A percentile compares a stretch with the other conserved stretches of the same genome.
Evolutionary conservation across 2,888 invertebrate species (phyloP).

Genomic region (Hirtodrosophila histrioides): DNA sequence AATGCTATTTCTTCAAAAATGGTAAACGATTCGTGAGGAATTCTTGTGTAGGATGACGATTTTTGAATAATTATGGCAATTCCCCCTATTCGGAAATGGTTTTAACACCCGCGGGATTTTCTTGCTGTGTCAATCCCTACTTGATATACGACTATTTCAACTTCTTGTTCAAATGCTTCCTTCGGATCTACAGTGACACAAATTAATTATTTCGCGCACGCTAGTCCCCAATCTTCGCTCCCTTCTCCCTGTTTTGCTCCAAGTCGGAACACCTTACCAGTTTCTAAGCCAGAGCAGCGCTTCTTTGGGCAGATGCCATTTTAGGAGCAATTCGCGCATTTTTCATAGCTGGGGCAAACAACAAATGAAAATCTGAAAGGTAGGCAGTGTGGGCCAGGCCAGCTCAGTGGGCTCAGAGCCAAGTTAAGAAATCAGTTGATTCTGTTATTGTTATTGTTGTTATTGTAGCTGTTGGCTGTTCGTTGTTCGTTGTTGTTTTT

Average conservation of each 20-base stretch:
- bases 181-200: not conserved
- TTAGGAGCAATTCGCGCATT: slow-evolving; percentile 51
- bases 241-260: too few species aligned
- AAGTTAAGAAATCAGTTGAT: slow-evolving; percentile 74
- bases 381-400: not conserved
- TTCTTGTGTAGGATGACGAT: too few species aligned
- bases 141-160: not conserved
- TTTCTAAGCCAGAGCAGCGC: not conserved
- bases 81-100: too few species aligned
- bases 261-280: not conserved
- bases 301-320: slow-evolving; percentile 36
- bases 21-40: too few species aligned
- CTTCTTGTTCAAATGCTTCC: not conserved
- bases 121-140: too few species aligned
- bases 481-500: slow-evolving; percentile 33
- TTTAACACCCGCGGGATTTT: too few species aligned
- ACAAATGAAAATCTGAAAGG: slow-evolving; percentile 27
- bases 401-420: slow-evolving; percentile 47
- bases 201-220: slow-evolving; percentile 22
- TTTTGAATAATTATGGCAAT: too few species aligned
- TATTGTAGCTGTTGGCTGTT: slow-evolving; percentile 39
- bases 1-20: too few species aligned
- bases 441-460: slow-evolving; percentile 64
- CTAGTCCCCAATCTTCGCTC: too few species aligned
- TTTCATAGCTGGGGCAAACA: slow-evolving; percentile 50